phyloP scores from a whole-genome alignment of 2,113 vertebrate species.

The Apus apus region DNA sequence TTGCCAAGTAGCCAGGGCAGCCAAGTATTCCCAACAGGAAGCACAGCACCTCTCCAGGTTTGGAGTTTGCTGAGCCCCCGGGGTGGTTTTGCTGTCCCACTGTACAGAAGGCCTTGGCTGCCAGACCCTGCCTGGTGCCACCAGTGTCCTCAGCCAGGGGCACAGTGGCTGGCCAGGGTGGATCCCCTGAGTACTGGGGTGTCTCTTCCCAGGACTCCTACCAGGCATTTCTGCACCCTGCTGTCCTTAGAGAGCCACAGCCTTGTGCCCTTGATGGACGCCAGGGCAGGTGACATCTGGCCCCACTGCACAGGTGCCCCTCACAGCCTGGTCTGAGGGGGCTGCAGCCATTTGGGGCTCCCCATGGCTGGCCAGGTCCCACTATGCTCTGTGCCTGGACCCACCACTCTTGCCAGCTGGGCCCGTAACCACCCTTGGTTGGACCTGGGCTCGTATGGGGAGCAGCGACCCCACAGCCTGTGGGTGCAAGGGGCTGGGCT shows the following conservation, averaged over 20 bases:
- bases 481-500: neutral
- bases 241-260: neutral
- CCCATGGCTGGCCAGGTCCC: rapidly evolving
- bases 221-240: neutral
- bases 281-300: neutral
- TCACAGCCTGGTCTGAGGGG: neutral
- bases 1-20: neutral
- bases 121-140: neutral
- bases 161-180: rapidly evolving
- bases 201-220: neutral
- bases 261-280: neutral
- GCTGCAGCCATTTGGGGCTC: neutral
- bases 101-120: neutral
- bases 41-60: neutral
- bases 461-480: neutral
- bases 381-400: neutral
- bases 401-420: rapidly evolving
- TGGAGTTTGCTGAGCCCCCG: rapidly evolving
- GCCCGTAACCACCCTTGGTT: neutral
- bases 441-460: rapidly evolving
- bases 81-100: neutral
- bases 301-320: neutral
- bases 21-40: rapidly evolving
- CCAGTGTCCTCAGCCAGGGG: neutral
- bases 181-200: neutral